These are phyloP conservation scores for Hypanus sabinus DNA, from an alignment of 2,113 vertebrate genomes.

Conservation along the genomic window DNA sequence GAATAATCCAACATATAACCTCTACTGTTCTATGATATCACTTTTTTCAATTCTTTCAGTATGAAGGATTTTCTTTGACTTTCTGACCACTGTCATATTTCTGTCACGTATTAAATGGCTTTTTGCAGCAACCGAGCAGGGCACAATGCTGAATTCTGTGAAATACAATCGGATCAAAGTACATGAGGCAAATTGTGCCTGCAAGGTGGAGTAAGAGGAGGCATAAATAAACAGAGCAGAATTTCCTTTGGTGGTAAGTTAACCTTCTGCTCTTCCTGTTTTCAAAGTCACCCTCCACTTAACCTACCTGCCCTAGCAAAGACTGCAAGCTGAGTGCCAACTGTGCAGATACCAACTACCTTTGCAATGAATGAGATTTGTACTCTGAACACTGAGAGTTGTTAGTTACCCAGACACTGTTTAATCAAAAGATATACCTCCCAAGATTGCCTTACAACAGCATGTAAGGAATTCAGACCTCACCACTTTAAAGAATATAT, in stretches of 20 bases:
- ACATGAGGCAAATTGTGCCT: background rate
- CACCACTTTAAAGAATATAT: background rate
- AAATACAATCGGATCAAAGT: background rate
- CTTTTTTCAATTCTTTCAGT: background rate
- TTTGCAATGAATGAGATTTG: background rate
- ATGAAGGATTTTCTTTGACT: background rate
- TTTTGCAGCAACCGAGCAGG: background rate
- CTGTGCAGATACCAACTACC: background rate
- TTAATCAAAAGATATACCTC: background rate
- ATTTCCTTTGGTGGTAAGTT: conserved; percentile 16
- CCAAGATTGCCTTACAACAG: background rate
- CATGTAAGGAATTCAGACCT: background rate
- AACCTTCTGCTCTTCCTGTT: conserved; percentile 1
- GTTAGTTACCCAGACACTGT: background rate
- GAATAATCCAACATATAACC: background rate
- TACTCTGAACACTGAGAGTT: background rate
- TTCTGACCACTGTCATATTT: background rate
- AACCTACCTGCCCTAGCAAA: background rate
- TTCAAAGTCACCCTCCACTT: background rate
- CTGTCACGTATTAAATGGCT: conserved; percentile 19
- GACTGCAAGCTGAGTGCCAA: background rate
- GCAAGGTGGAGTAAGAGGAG: background rate
- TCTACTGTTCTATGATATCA: background rate
- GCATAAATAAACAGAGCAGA: background rate
- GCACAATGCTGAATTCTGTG: background rate